A percentile compares a stretch with the other conserved stretches of the same genome.
Evolutionary conservation across 2,113 vertebrate species (phyloP).

Genomic region (Sciurus niger): DNA sequence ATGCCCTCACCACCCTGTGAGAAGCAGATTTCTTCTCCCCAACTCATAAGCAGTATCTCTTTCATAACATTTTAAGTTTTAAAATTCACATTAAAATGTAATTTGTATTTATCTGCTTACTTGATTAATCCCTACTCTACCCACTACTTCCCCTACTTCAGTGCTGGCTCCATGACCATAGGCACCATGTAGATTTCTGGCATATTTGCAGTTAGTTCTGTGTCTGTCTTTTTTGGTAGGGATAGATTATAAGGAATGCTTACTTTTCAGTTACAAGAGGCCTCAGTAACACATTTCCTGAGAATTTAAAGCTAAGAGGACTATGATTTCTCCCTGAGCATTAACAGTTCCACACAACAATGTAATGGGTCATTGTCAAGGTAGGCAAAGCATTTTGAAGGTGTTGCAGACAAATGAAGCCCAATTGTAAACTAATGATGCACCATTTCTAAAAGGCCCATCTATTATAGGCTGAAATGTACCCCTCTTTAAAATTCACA

Average conservation of each 20-base stretch:
- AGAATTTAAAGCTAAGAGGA: not conserved
- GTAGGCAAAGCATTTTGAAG: conserved; percentile 14
- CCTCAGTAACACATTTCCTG: not conserved
- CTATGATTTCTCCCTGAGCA: conserved; percentile 14
- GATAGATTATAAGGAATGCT: not conserved
- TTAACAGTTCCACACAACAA: conserved; percentile 33
- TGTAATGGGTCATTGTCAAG: not conserved
- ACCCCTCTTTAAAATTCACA: not conserved
- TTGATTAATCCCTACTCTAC: rapidly evolving
- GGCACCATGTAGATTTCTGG: not conserved
- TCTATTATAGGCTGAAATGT: not conserved
- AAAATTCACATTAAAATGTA: not conserved
- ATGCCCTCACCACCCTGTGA: not conserved
- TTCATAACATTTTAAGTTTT: not conserved
- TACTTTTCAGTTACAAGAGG: not conserved
- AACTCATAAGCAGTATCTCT: not conserved
- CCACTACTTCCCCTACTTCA: not conserved
- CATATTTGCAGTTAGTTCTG: not conserved
- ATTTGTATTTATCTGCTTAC: not conserved
- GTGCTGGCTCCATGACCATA: not conserved
- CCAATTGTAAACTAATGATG: not conserved
- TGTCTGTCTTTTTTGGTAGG: not conserved
- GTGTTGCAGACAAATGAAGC: not conserved
- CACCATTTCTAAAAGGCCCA: not conserved
- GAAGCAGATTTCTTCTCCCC: not conserved